A percentile compares a stretch with the other conserved stretches of the same genome.
Conservation (phyloP, 2,888 invertebrate genomes). For the Limenitis arthemis region DNA sequence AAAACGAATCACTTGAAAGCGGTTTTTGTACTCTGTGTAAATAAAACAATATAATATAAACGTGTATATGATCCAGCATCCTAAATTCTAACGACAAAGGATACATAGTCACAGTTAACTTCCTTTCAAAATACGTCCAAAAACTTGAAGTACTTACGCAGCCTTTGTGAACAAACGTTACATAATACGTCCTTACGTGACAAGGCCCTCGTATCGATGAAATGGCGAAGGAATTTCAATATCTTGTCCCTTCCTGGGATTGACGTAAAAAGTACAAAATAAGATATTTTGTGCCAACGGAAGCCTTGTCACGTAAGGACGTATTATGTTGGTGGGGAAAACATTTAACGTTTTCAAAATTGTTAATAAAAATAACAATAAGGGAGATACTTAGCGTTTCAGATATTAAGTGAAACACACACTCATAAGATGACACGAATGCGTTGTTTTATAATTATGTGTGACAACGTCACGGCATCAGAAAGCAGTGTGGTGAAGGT, state of each 20-base stretch:
- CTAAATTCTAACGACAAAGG: neutral
- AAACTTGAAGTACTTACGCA: constrained; percentile 13
- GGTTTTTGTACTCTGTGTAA: no score
- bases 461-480: no score
- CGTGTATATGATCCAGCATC: neutral
- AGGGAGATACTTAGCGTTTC: no score
- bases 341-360: no score
- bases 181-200: constrained; percentile 20
- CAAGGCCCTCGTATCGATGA: constrained; percentile 12
- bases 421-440: neutral
- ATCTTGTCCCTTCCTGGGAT: constrained; percentile 21
- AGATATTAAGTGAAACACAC: no score
- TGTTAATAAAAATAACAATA: no score
- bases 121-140: constrained; percentile 14
- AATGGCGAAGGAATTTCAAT: constrained; percentile 17
- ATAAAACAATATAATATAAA: no score
- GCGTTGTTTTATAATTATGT: neutral
- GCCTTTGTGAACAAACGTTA: constrained; percentile 17
- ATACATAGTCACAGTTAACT: constrained; percentile 1
- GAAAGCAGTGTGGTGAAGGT: no score
- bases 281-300: constrained; percentile 38
- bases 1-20: no score
- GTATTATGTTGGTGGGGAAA: no score
- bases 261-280: constrained; percentile 38
- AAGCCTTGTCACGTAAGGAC: constrained; percentile 26